Evolutionary conservation across 2,113 vertebrate species (phyloP).

Genomic region (Pseudonaja textilis): DNA sequence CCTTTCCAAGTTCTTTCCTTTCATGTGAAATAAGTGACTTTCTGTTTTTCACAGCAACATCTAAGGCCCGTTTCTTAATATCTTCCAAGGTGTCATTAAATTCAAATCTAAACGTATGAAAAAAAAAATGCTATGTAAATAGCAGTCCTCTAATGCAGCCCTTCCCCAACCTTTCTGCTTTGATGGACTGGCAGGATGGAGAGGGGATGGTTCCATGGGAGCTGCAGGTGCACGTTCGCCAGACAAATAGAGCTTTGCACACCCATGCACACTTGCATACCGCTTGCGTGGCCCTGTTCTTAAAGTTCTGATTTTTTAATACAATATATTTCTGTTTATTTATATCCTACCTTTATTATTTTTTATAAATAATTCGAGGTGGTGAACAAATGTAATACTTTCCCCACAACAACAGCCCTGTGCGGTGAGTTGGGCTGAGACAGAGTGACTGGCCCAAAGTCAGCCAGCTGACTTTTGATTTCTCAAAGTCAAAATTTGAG

Average conservation of each 20-base stretch:
- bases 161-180: not conserved
- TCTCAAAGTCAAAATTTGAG: not conserved
- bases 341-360: not conserved
- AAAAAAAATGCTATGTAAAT: not conserved
- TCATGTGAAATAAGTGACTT: conserved; percentile 82
- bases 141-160: not conserved
- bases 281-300: not conserved
- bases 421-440: not conserved
- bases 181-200: not conserved
- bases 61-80: conserved; percentile 79
- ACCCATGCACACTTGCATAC: not conserved
- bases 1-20: conserved; percentile 89
- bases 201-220: not conserved
- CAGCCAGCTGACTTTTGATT: not conserved
- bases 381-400: not conserved
- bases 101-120: conserved; percentile 80
- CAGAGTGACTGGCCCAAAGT: not conserved
- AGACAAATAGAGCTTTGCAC: not conserved
- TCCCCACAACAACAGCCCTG: not conserved
- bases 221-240: not conserved
- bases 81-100: conserved; percentile 83
- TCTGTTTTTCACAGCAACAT: conserved; percentile 90
- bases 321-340: not conserved
- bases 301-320: not conserved
- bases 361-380: not conserved